Evolutionary conservation across 2,113 vertebrate genomes (phyloP), one percentile per base, ranked within the genome.

Genomic region (Thunnus maccoyii): DNA sequence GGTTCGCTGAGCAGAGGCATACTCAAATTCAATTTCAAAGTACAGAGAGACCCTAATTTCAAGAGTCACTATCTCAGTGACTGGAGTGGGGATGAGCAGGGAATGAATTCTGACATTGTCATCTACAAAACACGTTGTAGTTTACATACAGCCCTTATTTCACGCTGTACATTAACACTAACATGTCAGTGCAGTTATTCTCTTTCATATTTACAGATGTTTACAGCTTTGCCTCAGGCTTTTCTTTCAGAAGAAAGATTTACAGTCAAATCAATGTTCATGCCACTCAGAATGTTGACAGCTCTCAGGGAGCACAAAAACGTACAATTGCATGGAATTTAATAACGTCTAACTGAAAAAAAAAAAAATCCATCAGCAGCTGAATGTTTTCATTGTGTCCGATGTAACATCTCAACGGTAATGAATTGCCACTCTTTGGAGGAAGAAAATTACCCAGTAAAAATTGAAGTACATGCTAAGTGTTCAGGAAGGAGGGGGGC

Each of bases 21-120:
- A 55, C 76, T 89, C 76, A 62, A 85, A 88, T 91, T 85, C 76
- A 83, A 80, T 93, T 85, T 90, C 56, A 72, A 76, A 86, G 63
- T 25, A 76, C 68, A 83, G 72, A 73, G 60, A 72, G 32, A 68
- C 52, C 41, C 78, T 73, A 65, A 86, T 83, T 83, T 82, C 63
- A 57, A 55, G 36, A 77, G 60, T 76, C 65, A 22, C 75, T 41
- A 51, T 73, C 51, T 69, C 78, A 70, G 48, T 50, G 22, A 22
- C 32, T 32, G 56, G 56, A 47, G 51, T 58, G 56, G 30, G 72
- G 30, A 51, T 70, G 48, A 78, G 47, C 54, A 52, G 32, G 58
- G 58, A 74, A 83, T 73, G 41, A 55, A 22, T 69, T 79, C 76
- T 84, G 75, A 78, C 61, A 76, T 30, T 60, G 64, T 78, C 41